Percentiles rank a stretch among this genome's conserved stretches.
Conservation (phyloP, 2,888 invertebrate species). For the Netelia fuscicornis region DNA sequence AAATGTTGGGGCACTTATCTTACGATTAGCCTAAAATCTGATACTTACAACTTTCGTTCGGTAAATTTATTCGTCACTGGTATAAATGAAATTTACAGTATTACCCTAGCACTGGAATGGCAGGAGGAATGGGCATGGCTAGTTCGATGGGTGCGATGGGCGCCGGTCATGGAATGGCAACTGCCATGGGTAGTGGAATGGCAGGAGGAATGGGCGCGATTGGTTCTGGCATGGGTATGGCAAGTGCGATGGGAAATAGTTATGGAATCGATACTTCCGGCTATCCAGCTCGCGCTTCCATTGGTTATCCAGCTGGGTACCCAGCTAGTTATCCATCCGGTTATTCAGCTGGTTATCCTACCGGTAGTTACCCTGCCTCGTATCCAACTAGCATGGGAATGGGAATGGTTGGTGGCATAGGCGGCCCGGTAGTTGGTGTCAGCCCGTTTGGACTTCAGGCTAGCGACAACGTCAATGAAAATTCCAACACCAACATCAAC, state of each 20-base stretch:
- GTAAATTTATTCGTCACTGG: not conserved
- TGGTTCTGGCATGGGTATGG: conserved; percentile 1
- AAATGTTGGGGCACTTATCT: no score
- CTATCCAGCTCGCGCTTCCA: conserved; percentile 22
- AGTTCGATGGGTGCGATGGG: conserved; percentile 9
- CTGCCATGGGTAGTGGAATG: conserved; percentile 23
- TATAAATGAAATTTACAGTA: conserved; percentile 29
- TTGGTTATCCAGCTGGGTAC: not conserved
- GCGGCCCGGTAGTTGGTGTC: conserved; percentile 21
- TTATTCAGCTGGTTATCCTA: conserved; percentile 34
- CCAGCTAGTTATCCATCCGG: conserved; percentile 17
- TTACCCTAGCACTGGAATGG: conserved; percentile 21
- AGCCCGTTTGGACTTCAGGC: conserved; percentile 27
- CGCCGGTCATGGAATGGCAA: conserved; percentile 15
- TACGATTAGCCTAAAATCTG: no score
- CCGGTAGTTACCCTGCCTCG: conserved; percentile 6
- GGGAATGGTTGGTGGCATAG: not conserved
- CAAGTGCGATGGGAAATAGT: conserved; percentile 15
- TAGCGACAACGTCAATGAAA: conserved; percentile 66
- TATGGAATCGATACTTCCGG: conserved; percentile 19
- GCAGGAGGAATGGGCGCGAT: conserved; percentile 9
- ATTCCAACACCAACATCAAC: conserved; percentile 71
- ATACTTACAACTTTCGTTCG: not conserved
- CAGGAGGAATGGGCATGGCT: conserved; percentile 24
- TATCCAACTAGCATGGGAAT: conserved; percentile 4